Conservation (phyloP, 1,140 invertebrate genomes). For the Pinna nobilis region DNA sequence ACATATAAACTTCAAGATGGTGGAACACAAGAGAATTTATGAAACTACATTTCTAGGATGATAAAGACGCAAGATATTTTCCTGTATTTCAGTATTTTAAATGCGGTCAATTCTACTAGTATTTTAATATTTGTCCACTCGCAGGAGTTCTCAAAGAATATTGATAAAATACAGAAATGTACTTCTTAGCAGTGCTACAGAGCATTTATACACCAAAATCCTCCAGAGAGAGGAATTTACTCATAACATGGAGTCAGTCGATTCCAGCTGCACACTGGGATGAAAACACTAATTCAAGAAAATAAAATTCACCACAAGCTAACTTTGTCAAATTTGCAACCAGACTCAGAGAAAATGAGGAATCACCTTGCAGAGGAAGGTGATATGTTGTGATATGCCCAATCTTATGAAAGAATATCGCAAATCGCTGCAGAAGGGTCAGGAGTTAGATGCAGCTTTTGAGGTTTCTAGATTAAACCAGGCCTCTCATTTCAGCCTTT, state of each 20-base stretch:
- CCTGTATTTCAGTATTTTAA: not conserved
- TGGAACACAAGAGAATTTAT: constrained; percentile 7
- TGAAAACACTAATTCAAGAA: constrained; percentile 22
- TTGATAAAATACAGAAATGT: too few relatives aligned
- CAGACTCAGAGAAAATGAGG: constrained; percentile 36
- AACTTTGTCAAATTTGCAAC: constrained; percentile 16
- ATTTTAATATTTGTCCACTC: too few relatives aligned
- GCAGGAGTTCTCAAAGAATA: too few relatives aligned
- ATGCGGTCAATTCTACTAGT: constrained; percentile 4
- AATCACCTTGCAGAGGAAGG: constrained; percentile 34
- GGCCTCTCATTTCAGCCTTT: too few relatives aligned
- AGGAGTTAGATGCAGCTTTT: constrained; percentile 5
- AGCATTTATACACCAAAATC: too few relatives aligned
- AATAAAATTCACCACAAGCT: constrained; percentile 35
- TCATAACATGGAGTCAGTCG: constrained; percentile 26
- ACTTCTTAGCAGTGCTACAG: too few relatives aligned
- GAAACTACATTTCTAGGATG: constrained; percentile 21
- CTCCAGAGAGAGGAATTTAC: too few relatives aligned
- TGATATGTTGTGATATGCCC: constrained; percentile 16
- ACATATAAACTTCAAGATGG: constrained; percentile 28
- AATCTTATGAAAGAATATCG: constrained; percentile 27
- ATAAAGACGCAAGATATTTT: not conserved
- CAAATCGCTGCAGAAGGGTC: not conserved
- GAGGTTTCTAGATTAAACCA: constrained; percentile 21
- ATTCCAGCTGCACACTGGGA: constrained; percentile 30